A percentile compares a stretch with the other conserved stretches of the same genome.
Conservation (phyloP, 2,888 invertebrate genomes). For the Phaonia tiefii region DNA sequence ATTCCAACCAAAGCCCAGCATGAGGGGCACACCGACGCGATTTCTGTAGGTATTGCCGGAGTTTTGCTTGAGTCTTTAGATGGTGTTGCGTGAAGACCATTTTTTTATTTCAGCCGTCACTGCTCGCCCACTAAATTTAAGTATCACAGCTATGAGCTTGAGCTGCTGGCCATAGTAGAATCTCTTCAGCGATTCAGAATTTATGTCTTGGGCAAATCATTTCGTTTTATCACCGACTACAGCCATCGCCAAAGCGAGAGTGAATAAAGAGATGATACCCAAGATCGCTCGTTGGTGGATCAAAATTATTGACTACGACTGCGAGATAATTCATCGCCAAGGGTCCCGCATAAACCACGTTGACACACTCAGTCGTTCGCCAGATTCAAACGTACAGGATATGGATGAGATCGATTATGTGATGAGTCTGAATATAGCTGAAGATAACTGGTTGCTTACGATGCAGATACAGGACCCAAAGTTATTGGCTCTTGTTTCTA, state of each 20-base stretch:
- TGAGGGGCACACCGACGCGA: no score
- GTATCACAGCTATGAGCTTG: conserved; percentile 59
- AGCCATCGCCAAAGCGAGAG: conserved; percentile 5
- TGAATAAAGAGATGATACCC: neutral
- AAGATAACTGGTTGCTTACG: neutral
- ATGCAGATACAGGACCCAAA: conserved; percentile 10
- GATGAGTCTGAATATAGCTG: conserved; percentile 15
- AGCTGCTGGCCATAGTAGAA: conserved; percentile 46
- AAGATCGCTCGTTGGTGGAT: conserved; percentile 54
- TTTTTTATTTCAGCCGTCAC: no score
- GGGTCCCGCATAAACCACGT: conserved; percentile 53
- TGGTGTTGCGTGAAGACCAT: no score
- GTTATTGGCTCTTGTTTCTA: neutral
- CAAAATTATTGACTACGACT: conserved; percentile 55
- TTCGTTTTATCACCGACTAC: no score
- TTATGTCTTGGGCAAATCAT: no score
- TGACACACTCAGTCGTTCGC: conserved; percentile 57
- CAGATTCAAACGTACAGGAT: neutral
- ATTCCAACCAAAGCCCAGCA: neutral
- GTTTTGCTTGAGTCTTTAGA: neutral
- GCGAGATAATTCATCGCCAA: conserved; percentile 44
- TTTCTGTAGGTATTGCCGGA: neutral
- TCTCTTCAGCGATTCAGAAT: no score
- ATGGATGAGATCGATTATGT: neutral
- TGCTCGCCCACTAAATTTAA: conserved; percentile 44